Percentiles rank a stretch among this genome's conserved stretches.
Conservation (phyloP, 2,888 invertebrate genomes). For the Stenolophus ochropezus region DNA sequence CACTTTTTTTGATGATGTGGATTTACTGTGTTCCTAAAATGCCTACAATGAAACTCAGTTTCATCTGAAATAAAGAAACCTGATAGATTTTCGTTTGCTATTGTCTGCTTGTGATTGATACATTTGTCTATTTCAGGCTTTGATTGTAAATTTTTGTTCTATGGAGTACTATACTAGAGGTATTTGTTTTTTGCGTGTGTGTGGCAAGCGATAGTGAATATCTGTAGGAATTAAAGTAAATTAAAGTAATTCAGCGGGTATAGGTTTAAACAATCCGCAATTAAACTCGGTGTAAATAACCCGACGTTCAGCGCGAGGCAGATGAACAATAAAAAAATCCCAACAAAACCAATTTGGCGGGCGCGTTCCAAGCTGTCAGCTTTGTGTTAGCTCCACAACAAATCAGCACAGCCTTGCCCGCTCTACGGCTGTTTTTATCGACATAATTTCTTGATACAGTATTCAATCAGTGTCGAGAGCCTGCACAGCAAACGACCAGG, state of each 20-base stretch:
- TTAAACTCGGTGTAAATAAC: conserved; percentile 26
- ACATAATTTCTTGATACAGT: conserved; percentile 63
- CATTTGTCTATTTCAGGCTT: too few species aligned
- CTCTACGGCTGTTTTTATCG: conserved; percentile 61
- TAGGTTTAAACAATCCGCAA: conserved; percentile 10
- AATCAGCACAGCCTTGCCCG: conserved; percentile 26
- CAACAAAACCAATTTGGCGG: conserved; percentile 57
- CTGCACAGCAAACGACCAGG: neutral
- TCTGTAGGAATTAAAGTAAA: neutral
- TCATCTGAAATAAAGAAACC: too few species aligned
- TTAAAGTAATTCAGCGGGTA: neutral
- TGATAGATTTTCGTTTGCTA: too few species aligned
- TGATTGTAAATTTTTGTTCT: too few species aligned
- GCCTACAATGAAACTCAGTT: too few species aligned
- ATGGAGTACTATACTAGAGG: too few species aligned
- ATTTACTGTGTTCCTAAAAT: too few species aligned
- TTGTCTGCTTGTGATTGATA: too few species aligned
- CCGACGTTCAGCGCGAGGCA: neutral
- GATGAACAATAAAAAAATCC: conserved; percentile 51
- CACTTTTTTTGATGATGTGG: too few species aligned
- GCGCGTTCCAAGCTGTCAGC: conserved; percentile 46
- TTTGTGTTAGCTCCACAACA: conserved; percentile 41
- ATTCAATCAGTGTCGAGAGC: conserved; percentile 63
- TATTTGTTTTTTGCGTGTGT: neutral
- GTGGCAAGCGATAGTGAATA: neutral